Conservation (phyloP, 2,113 vertebrate genomes). For the Oxyruncus cristatus region DNA sequence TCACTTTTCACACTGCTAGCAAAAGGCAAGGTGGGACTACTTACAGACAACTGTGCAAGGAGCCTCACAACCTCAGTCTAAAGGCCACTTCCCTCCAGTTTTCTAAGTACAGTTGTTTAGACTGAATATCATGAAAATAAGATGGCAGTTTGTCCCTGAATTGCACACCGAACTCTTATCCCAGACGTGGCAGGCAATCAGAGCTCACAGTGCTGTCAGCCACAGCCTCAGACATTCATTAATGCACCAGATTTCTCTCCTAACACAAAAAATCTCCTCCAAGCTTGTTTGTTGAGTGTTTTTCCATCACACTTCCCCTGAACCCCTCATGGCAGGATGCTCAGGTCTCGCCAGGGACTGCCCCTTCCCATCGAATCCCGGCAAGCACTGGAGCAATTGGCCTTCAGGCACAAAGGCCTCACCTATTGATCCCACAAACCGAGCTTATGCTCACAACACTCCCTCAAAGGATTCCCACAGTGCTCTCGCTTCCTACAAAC, state of each 20-base stretch:
- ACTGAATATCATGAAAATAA: neutral
- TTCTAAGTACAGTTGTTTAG: neutral
- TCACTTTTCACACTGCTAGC: neutral
- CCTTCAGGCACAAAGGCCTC: neutral
- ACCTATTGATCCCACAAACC: neutral
- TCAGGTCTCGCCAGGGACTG: neutral
- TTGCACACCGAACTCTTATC: neutral
- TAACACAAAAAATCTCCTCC: neutral
- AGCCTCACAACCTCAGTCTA: fast-evolving
- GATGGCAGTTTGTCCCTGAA: neutral
- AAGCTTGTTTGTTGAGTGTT: neutral
- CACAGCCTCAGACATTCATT: neutral
- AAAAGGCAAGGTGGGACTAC: neutral
- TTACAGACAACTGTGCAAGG: fast-evolving
- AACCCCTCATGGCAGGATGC: neutral
- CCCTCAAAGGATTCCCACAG: fast-evolving
- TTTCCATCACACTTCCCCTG: neutral
- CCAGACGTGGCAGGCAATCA: neutral
- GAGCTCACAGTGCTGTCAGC: neutral
- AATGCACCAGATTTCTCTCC: neutral
- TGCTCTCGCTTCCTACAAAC: neutral
- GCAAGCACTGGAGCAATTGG: neutral
- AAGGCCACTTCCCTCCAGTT: neutral
- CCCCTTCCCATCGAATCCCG: neutral
- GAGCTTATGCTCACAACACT: neutral